Percentiles rank a stretch among this genome's conserved stretches.
These are phyloP conservation scores for Arnoldichthys spilopterus DNA, from an alignment of 2,797 vertebrate species.

Conservation along the genomic window DNA sequence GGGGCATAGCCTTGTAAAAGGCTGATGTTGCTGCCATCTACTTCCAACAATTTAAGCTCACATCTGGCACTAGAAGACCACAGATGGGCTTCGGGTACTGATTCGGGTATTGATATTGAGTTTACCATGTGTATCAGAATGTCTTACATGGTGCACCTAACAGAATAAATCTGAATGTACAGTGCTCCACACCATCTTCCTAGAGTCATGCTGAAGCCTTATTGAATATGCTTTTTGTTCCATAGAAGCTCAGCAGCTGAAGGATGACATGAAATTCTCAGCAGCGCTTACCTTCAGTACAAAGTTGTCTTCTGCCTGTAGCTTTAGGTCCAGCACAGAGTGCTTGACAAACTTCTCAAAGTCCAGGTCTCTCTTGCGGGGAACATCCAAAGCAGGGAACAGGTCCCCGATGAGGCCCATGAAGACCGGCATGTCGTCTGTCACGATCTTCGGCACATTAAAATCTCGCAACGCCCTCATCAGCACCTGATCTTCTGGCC, in stretches of 20 bases:
- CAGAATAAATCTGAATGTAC: background rate
- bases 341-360: conserved; percentile 88
- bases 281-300: conserved; percentile 85
- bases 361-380: conserved; percentile 84
- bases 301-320: conserved; percentile 95
- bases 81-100: background rate
- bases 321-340: conserved; percentile 85
- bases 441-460: conserved; percentile 94
- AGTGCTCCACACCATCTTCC: background rate
- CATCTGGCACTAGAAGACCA: background rate
- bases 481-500: conserved; percentile 92
- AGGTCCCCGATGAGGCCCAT: conserved; percentile 93
- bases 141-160: background rate
- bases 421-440: conserved; percentile 92
- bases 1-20: no score
- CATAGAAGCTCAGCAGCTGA: background rate
- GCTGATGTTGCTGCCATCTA: background rate
- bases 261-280: background rate
- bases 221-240: conserved; percentile 13
- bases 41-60: background rate
- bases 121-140: background rate
- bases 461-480: conserved; percentile 96
- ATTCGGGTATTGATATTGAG: background rate
- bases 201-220: background rate
- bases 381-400: conserved; percentile 90